Evolutionary conservation across 2,888 invertebrate species (phyloP).

Genomic region (Macrosiphum euphorbiae): DNA sequence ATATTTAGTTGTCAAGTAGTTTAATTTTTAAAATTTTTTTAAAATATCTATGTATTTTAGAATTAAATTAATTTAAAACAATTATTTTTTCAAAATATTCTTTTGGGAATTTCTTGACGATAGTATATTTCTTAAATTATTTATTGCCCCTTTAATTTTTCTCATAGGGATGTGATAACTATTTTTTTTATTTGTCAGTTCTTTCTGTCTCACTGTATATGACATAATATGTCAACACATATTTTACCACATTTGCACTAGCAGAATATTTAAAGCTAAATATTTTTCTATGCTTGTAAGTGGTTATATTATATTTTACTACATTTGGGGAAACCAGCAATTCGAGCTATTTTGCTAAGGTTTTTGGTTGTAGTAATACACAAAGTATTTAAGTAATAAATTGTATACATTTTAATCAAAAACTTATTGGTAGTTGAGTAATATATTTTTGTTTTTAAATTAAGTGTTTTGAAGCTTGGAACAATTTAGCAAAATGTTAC

Average conservation of each 20-base stretch:
- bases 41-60: too few species aligned
- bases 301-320: constrained; percentile 60
- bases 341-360: constrained; percentile 21
- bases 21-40: too few species aligned
- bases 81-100: too few species aligned
- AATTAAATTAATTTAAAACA: too few species aligned
- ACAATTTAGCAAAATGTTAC: constrained; percentile 95
- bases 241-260: constrained; percentile 47
- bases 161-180: too few species aligned
- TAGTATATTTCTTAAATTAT: too few species aligned
- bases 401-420: not conserved
- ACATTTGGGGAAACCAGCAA: constrained; percentile 58
- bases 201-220: too few species aligned
- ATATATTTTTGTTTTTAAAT: constrained; percentile 62
- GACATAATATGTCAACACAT: not conserved
- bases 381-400: not conserved
- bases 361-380: constrained; percentile 63
- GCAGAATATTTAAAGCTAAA: constrained; percentile 35
- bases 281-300: constrained; percentile 43
- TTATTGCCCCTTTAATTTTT: too few species aligned
- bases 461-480: constrained; percentile 96
- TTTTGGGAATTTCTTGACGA: too few species aligned
- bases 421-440: not conserved
- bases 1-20: too few species aligned
- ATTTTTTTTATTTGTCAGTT: too few species aligned